phyloP scores from a whole-genome alignment of 2,888 invertebrate species.

The Antitype chi region DNA sequence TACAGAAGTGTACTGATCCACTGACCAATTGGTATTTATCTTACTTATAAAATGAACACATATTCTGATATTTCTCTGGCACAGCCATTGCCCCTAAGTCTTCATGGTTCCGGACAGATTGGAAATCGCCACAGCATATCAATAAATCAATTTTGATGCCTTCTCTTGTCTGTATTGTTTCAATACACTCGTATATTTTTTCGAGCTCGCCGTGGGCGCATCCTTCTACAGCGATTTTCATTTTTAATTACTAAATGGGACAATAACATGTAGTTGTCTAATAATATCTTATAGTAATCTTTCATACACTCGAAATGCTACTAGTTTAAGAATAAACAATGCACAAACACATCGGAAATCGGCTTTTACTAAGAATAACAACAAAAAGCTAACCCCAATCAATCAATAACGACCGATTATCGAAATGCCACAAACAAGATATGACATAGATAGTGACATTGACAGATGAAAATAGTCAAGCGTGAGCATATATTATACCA shows the following conservation, averaged over 20 bases:
- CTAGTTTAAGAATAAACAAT: background rate
- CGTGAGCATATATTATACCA: background rate
- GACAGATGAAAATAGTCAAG: background rate
- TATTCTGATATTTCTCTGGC: constrained; percentile 96
- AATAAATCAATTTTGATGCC: constrained; percentile 96
- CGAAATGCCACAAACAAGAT: background rate
- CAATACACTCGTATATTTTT: constrained; percentile 97
- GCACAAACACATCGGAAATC: background rate
- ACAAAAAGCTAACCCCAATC: constrained; percentile 34
- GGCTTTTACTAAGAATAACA: background rate
- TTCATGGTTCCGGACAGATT: constrained; percentile 96
- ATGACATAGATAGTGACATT: background rate
- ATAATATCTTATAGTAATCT: constrained; percentile 1
- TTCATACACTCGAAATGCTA: background rate
- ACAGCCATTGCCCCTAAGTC: constrained; percentile 98
- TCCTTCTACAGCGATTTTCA: constrained; percentile 99
- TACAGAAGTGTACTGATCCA: background rate
- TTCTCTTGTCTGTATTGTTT: constrained; percentile 93
- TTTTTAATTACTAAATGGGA: constrained; percentile 74
- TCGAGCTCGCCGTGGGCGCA: constrained; percentile 99
- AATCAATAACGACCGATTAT: constrained; percentile 11
- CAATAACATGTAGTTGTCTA: background rate
- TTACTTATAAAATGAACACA: constrained; percentile 89
- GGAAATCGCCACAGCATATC: constrained; percentile 99
- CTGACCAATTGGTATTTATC: constrained; percentile 26